A percentile compares a stretch with the other conserved stretches of the same genome.
phyloP scores from a whole-genome alignment of 2,888 invertebrate species.

The Agrotis puta region DNA sequence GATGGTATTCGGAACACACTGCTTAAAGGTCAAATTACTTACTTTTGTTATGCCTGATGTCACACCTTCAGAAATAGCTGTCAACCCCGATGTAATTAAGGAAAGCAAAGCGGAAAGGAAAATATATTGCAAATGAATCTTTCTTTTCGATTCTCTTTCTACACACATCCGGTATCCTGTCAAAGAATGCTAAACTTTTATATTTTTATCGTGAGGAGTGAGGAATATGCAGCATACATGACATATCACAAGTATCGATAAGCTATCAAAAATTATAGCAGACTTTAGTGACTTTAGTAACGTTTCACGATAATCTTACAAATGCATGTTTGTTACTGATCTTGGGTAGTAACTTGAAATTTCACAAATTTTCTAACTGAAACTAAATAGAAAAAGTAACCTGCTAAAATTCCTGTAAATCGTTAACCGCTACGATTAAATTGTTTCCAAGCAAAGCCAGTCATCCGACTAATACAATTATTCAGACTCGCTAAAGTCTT shows the following conservation, averaged over 20 bases:
- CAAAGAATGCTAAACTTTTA: slow-evolving; percentile 33
- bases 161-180: slow-evolving; percentile 39
- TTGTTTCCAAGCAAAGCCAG: background rate
- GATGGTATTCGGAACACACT: slow-evolving; percentile 3
- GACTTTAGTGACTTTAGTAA: too few relatives aligned
- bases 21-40: slow-evolving; percentile 14
- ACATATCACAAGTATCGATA: background rate
- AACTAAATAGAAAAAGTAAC: background rate
- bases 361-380: background rate
- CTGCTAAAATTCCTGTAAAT: background rate
- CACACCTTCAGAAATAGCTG: slow-evolving; percentile 54
- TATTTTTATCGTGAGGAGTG: slow-evolving; percentile 19
- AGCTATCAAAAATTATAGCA: too few relatives aligned
- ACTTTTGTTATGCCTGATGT: slow-evolving; percentile 42
- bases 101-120: slow-evolving; percentile 46
- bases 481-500: too few relatives aligned
- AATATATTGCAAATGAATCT: slow-evolving; percentile 58
- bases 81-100: slow-evolving; percentile 54
- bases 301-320: too few relatives aligned
- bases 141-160: slow-evolving; percentile 44
- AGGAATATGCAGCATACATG: background rate
- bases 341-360: background rate
- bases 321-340: background rate
- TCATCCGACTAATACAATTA: background rate
- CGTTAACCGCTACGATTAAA: background rate